phyloP scores from a whole-genome alignment of 1,140 invertebrate genomes.

The Phymastichus coffea region DNA sequence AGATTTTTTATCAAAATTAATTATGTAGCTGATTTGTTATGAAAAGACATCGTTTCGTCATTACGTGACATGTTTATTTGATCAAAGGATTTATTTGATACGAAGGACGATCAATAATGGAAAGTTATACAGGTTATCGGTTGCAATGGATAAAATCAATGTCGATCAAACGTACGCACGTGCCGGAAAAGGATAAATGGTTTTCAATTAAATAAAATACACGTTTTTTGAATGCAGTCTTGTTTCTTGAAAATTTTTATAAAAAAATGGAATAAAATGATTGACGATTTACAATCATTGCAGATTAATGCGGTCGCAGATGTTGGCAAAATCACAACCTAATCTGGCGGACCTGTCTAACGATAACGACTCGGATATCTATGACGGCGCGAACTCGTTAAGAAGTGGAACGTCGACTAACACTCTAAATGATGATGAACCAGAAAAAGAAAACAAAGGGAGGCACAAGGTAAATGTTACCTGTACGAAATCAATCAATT shows the following conservation, averaged over 20 bases:
- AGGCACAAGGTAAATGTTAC: conserved; percentile 45
- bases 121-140: too few relatives aligned
- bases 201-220: not conserved
- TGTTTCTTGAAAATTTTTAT: not conserved
- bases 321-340: conserved; percentile 55
- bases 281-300: conserved; percentile 12
- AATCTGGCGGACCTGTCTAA: conserved; percentile 51
- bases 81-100: too few relatives aligned
- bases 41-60: not conserved
- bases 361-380: conserved; percentile 48
- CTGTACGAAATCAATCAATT: not conserved
- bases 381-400: conserved; percentile 42
- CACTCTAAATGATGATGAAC: conserved; percentile 45
- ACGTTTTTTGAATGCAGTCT: not conserved
- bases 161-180: too few relatives aligned
- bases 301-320: conserved; percentile 53
- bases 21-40: not conserved
- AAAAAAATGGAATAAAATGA: not conserved
- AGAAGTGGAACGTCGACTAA: conserved; percentile 45
- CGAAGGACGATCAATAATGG: too few relatives aligned
- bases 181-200: too few relatives aligned
- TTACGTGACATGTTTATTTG: too few relatives aligned
- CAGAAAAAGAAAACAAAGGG: conserved; percentile 41
- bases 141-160: too few relatives aligned
- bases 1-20: not conserved